phyloP scores from a whole-genome alignment of 2,113 vertebrate species.

The Tetrao urogallus region DNA sequence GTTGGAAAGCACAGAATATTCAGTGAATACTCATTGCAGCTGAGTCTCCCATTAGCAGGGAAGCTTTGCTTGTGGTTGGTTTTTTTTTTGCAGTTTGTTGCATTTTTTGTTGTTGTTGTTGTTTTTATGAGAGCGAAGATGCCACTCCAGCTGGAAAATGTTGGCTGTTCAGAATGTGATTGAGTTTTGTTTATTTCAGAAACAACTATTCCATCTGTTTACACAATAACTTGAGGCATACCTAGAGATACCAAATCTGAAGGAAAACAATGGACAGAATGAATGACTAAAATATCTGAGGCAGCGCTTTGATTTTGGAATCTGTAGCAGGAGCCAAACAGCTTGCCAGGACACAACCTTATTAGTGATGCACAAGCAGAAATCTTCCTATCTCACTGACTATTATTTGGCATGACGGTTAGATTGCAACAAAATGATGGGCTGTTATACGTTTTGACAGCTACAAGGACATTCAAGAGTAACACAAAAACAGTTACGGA shows the following conservation, averaged over 20 bases:
- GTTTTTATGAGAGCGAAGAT: neutral
- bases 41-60: neutral
- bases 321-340: neutral
- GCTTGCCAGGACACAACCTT: neutral
- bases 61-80: neutral
- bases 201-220: neutral
- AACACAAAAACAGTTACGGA: neutral
- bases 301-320: slow-evolving; percentile 14
- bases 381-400: neutral
- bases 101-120: neutral
- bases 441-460: neutral
- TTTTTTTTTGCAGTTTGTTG: neutral
- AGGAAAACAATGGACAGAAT: slow-evolving; percentile 18
- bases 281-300: slow-evolving; percentile 1
- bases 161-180: neutral
- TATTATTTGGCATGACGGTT: neutral
- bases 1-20: neutral
- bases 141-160: neutral
- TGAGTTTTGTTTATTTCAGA: slow-evolving; percentile 14
- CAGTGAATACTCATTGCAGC: neutral
- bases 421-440: neutral
- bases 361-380: neutral
- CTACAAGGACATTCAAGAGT: neutral
- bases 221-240: slow-evolving; percentile 10
- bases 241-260: neutral